A percentile compares a stretch with the other conserved stretches of the same genome.
Evolutionary conservation across 2,888 invertebrate genomes (phyloP).

Genomic region (Philopedon plagiatum): DNA sequence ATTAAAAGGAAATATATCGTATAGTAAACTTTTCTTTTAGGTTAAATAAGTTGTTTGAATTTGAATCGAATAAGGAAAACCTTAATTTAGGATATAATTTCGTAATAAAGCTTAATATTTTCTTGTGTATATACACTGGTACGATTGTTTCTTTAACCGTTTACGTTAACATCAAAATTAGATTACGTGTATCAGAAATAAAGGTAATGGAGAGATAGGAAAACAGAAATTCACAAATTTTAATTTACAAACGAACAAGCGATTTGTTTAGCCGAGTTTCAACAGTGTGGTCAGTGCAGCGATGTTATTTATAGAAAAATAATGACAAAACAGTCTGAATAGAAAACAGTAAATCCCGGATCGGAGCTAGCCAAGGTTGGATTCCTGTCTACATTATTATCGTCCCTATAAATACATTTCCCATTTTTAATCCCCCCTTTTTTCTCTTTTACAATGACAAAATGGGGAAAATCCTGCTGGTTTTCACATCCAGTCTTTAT

Average conservation of each 20-base stretch:
- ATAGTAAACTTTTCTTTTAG: no score
- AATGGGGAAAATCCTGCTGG: not conserved
- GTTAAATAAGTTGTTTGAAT: no score
- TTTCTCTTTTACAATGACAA: not conserved
- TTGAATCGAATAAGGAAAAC: no score
- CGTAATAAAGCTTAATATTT: no score
- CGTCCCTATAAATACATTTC: conserved; percentile 34
- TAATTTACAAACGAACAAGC: conserved; percentile 22
- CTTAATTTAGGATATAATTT: no score
- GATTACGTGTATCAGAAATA: conserved; percentile 2
- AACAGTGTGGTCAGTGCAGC: conserved; percentile 44
- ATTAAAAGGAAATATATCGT: no score
- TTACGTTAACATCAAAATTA: not conserved
- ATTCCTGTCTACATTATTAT: conserved; percentile 35
- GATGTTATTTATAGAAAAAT: conserved; percentile 48
- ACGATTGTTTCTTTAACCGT: no score
- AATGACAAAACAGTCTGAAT: conserved; percentile 47
- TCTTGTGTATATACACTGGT: no score
- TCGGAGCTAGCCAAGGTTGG: conserved; percentile 41
- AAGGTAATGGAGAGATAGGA: not conserved
- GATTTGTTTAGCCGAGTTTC: conserved; percentile 37
- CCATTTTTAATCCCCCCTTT: not conserved
- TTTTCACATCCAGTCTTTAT: not conserved
- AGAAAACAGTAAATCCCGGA: conserved; percentile 44
- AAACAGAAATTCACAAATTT: conserved; percentile 12